phyloP scores from a whole-genome alignment of 2,113 vertebrate species.

The Rafetus swinhoei region DNA sequence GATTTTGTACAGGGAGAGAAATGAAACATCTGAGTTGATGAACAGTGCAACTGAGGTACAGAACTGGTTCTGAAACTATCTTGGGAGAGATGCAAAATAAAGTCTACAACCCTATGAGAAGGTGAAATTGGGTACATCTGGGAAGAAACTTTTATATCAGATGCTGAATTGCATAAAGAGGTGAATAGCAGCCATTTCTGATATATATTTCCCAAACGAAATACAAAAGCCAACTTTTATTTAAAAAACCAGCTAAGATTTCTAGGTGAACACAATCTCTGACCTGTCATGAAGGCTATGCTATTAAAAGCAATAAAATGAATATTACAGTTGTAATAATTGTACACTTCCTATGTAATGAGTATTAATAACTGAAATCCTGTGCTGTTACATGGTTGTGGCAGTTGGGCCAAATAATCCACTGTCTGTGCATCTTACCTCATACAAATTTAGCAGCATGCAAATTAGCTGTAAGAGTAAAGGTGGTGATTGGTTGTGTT shows the following conservation, averaged over 20 bases:
- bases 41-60: background rate
- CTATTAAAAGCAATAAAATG: conserved; percentile 51
- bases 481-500: background rate
- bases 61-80: background rate
- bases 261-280: conserved; percentile 36
- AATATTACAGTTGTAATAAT: conserved; percentile 40
- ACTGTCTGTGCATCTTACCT: background rate
- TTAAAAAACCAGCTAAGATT: conserved; percentile 36
- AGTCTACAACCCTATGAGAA: conserved; percentile 16
- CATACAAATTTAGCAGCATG: background rate
- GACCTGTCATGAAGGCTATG: background rate
- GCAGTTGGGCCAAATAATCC: background rate
- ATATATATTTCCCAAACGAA: background rate
- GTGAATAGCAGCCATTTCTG: conserved; percentile 30
- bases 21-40: background rate
- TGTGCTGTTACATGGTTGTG: background rate
- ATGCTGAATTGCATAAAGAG: conserved; percentile 12
- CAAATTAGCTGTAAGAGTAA: background rate
- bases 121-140: background rate
- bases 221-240: background rate
- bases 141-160: conserved; percentile 26
- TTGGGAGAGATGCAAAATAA: background rate
- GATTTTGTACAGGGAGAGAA: background rate
- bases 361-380: background rate
- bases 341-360: conserved; percentile 63